Base-by-base conservation (phyloP, 2,113 vertebrate species). In the Heterotilapia buettikoferi region DNA sequence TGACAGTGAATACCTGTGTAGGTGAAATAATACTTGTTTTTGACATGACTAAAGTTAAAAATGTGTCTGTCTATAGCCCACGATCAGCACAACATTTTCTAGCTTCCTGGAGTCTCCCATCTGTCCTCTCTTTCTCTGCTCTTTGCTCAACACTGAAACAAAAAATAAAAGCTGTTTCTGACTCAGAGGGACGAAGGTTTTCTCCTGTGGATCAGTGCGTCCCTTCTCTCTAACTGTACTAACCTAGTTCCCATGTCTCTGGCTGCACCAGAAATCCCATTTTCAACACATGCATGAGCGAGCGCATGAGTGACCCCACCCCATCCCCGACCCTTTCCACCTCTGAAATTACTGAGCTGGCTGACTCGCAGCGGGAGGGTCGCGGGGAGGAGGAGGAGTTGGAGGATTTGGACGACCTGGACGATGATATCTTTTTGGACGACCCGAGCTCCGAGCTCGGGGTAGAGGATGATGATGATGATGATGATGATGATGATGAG, bases 241-340 rank as follows among this genome's bases (percentile, higher is more conserved):
- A 98, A 98, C 96, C 95, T 91, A 97, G 97, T 97, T 98, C 97
- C 97, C 97, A 96, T 98, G 96, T 97, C 97, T 98, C 97, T 97
- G 98, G 98, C 97, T 97, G 97, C 97, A 97, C 96, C 97, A 99
- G 98, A 97, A 98, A 98, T 97, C 97, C 98, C 96, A 97, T 99
- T 97, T 99, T 99, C 97, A 98, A 97, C 97, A 97, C 98, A 96
- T 99, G 99, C 98, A 99, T 99, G 98, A 99, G 98, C 96, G 97
- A 98, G 96, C 98, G 98, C 98, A 98, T 98, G 97, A 98, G 98
- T 97, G 98, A 99, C 97, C 97, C 97, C 94, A 98, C 98, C 97
- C 98, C 98, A 93, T 99, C 98, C 97, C 98, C 99, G 96, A 97
- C 98, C 97, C 98, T 96, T 97, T 99, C 98, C 96, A 98, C 96